Evolutionary conservation across 2,797 vertebrate species (phyloP).

Genomic region (Sardinella longiceps): DNA sequence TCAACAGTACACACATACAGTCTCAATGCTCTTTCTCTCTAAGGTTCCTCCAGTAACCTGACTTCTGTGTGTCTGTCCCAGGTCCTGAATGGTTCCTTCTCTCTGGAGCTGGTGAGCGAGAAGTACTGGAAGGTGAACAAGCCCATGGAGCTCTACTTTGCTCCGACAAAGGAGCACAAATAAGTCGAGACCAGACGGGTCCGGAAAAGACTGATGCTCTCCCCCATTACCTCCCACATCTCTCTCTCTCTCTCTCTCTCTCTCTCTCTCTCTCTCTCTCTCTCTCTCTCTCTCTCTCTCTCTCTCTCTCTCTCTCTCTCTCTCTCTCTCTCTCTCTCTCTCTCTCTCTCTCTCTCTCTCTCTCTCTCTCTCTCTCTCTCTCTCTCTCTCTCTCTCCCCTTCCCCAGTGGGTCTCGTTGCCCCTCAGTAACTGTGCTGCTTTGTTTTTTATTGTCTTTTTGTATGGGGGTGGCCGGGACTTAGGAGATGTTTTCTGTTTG

Average conservation of each 20-base stretch:
- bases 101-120: slow-evolving; percentile 97
- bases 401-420: slow-evolving; percentile 34
- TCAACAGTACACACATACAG: too few relatives aligned
- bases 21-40: background rate
- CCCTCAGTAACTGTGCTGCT: slow-evolving; percentile 53
- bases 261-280: slow-evolving; percentile 32
- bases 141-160: slow-evolving; percentile 99
- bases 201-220: slow-evolving; percentile 48
- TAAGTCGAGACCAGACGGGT: slow-evolving; percentile 65
- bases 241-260: slow-evolving; percentile 1
- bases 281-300: slow-evolving; percentile 35
- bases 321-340: slow-evolving; percentile 7
- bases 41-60: background rate
- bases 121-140: slow-evolving; percentile 99
- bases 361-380: background rate
- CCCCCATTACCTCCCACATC: background rate
- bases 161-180: slow-evolving; percentile 98
- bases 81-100: slow-evolving; percentile 98
- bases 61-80: slow-evolving; percentile 61
- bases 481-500: slow-evolving; percentile 26
- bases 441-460: slow-evolving; percentile 47
- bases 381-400: background rate
- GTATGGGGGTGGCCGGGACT: slow-evolving; percentile 40
- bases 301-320: slow-evolving; percentile 20
- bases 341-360: background rate